Evolutionary conservation across 2,113 vertebrate genomes (phyloP), one percentile per base, ranked within the genome.

Genomic region (Eublepharis macularius): DNA sequence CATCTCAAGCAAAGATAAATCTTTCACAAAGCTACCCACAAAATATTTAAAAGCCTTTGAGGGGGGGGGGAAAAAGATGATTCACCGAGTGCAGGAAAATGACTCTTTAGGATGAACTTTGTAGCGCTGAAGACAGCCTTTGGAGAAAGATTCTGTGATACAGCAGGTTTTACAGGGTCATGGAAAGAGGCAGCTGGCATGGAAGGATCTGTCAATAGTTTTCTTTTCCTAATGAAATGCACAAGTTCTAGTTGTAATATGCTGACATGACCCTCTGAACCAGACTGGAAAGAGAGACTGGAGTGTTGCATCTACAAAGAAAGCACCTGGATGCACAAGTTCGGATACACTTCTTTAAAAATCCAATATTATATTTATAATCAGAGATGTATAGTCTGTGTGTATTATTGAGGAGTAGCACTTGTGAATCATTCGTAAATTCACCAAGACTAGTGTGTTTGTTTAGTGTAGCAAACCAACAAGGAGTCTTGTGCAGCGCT

Each of bases 1-100:
- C 84, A 82, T 87, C 80, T 84, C 80, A 87, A 91, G 47, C 12
- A 76, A 75, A 47, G 26, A 86, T 75, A 85, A 91, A 90, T 80
- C 60, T 91, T 92, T 76, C 45, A 91, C 36, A 91, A 92, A 93
- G 81, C 72, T 73, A 80, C 88, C 78, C 85, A 91, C 60, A 83
- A 83, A 41, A 47, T 63, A 86, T 73, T 79, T 79, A 73, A 91
- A 88, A 75, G 32, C 34, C 81, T 80, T 17, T 82, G 85, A 90
- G 68, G 36, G 32, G 11, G 29, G 36, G 24, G 51, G 39, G 19
- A 72, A 41, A 36, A 78, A 69, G 51, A 74, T 14, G 41, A 86
- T 80, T 85, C 68, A 73, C 39, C 29, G 14, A 80, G 69, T 45
- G 34, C 19, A 49, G 69, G 51, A 11, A 16, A 86, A 73, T 26